Conservation (phyloP, 1,140 invertebrate genomes). For the Pogonognathellus flavescens region DNA sequence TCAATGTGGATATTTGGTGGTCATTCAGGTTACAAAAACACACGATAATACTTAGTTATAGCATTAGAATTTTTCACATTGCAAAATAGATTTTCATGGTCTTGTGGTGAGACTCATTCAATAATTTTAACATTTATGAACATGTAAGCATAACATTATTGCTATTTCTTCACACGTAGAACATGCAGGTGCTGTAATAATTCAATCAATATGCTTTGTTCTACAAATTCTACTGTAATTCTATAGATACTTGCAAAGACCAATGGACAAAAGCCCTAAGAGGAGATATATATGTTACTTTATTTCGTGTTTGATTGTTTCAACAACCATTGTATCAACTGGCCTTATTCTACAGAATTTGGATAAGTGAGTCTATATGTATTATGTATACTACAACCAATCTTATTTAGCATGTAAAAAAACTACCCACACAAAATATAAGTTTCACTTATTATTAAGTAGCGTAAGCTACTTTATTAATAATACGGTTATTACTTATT, state of each 20-base stretch:
- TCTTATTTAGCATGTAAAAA: too few relatives aligned
- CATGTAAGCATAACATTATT: too few relatives aligned
- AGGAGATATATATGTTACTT: not conserved
- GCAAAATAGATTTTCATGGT: too few relatives aligned
- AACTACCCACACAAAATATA: too few relatives aligned
- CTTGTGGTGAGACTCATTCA: too few relatives aligned
- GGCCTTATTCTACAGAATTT: not conserved
- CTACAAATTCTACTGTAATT: not conserved
- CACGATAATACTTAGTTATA: not conserved
- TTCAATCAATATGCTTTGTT: too few relatives aligned
- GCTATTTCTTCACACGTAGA: too few relatives aligned
- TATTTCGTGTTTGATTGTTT: not conserved
- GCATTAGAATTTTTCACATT: not conserved
- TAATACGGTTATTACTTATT: not conserved
- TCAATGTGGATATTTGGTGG: constrained; percentile 31
- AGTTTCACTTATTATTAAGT: not conserved
- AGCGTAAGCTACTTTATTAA: too few relatives aligned
- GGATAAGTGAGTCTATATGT: not conserved
- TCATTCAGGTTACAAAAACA: constrained; percentile 8
- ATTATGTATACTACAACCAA: too few relatives aligned
- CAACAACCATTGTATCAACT: constrained; percentile 3
- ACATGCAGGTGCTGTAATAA: too few relatives aligned
- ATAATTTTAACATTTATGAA: too few relatives aligned
- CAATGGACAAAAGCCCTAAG: not conserved
- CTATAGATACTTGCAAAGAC: not conserved